Evolutionary conservation across 2,797 vertebrate genomes (phyloP), one percentile per base, ranked within the genome.

Genomic region (Sebastes umbrosus): DNA sequence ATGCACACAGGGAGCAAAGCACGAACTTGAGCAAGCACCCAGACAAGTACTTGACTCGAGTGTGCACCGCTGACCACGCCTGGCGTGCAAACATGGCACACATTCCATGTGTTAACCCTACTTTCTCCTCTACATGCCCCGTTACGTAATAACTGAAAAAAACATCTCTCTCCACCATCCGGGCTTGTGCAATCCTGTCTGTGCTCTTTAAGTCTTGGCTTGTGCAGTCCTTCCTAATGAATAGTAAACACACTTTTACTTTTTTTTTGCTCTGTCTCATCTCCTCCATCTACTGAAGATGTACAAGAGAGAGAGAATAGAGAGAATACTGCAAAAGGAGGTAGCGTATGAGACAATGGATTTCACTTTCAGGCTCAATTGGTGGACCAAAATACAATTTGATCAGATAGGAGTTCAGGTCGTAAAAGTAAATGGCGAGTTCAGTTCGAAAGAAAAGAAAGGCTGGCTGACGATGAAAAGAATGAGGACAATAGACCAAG

Each of bases 61-160:
- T 32, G 60, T 54, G 64, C 72, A 32, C 1, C 43, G 50, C 29
- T 79, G 83, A 86, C 92, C 88, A 88, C 92, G 59, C 92, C 93
- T 88, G 62, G 11, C 71, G 14, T 31, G 32, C 79, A 91, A 91
- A 93, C 80, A 84, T 27, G 63, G 82, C 73, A 76, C 65, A 73
- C 80, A 90, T 92, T 86, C 83, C 85, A 5, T 29, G 9, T 3
- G 22, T 88, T 75, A 86, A 85, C 73, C 85, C 71, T 72, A 58
- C 67, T 62, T 73, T 84, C 67, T 77, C 83, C 76, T 80, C 16
- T 9, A 8, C 43, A 8, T 0, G 1, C 12, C n/a, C 2, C 0
- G 13, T 84, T 81, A 18, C 1, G 1, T 24, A 66, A 76, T 4
- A 12, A 11, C 11, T 55, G 32, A n/a, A 50, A 36, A 46, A 54